Conservation (phyloP, 2,888 invertebrate genomes). For the Monoplex corrugatus region DNA sequence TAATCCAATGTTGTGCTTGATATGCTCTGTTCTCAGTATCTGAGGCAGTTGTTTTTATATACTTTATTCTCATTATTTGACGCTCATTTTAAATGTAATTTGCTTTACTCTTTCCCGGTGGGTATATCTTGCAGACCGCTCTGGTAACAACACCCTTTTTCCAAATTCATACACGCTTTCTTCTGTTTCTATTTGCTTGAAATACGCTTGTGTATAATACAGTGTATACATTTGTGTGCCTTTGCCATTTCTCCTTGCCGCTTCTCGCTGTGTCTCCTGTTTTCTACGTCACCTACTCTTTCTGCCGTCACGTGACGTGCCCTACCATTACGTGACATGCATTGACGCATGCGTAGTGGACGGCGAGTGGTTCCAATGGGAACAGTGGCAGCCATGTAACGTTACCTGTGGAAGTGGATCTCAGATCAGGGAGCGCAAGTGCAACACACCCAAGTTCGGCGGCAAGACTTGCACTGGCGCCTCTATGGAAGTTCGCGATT, state of each 20-base stretch:
- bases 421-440: slow-evolving; percentile 50
- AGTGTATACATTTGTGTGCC: no score
- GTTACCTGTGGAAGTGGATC: slow-evolving; percentile 54
- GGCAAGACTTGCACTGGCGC: slow-evolving; percentile 52
- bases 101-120: not conserved
- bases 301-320: slow-evolving; percentile 25
- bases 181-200: not conserved
- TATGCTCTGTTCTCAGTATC: no score
- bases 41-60: no score
- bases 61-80: no score
- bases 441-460: slow-evolving; percentile 51
- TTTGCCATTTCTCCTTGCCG: not conserved
- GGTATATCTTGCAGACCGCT: not conserved
- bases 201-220: not conserved
- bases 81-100: not conserved
- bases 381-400: slow-evolving; percentile 51
- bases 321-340: not conserved
- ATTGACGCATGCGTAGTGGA: slow-evolving; percentile 51
- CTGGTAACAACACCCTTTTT: not conserved
- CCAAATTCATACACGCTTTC: not conserved
- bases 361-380: slow-evolving; percentile 56
- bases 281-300: not conserved
- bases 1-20: no score
- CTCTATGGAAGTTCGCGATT: slow-evolving; percentile 40
- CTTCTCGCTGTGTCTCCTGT: not conserved